phyloP scores from a whole-genome alignment of 2,797 vertebrate species.

The Halcyon chelicuti region DNA sequence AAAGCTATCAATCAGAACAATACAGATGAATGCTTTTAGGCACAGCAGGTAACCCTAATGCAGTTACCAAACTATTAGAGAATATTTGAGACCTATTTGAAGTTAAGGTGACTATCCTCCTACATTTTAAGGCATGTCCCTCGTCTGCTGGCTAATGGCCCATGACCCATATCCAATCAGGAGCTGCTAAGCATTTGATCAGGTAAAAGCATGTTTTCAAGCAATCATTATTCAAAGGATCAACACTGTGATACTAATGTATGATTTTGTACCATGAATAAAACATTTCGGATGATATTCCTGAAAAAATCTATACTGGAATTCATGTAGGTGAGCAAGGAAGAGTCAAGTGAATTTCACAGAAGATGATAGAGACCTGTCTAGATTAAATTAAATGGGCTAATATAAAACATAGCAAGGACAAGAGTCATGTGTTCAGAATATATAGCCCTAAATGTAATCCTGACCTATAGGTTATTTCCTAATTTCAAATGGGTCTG shows the following conservation, averaged over 20 bases:
- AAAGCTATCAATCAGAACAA: not conserved
- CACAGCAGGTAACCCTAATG: not conserved
- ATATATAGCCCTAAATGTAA: not conserved
- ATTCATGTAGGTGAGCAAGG: conserved; percentile 41
- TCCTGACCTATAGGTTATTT: not conserved
- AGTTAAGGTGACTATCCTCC: not conserved
- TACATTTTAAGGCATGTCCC: not conserved
- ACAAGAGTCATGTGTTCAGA: not conserved
- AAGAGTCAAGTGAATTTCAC: conserved; percentile 40
- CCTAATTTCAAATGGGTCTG: not conserved
- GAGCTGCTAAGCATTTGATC: conserved; percentile 22
- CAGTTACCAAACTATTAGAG: not conserved
- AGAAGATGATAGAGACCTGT: not conserved
- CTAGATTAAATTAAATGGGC: conserved; percentile 23
- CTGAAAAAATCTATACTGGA: conserved; percentile 61
- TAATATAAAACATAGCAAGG: conserved; percentile 1
- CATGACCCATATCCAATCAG: conserved; percentile 2
- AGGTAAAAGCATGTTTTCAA: conserved; percentile 44
- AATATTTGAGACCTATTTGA: conserved; percentile 21
- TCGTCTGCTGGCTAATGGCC: conserved; percentile 3
- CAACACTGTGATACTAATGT: conserved; percentile 37
- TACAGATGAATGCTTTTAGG: not conserved
- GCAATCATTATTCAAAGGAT: conserved; percentile 56
- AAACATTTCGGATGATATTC: conserved; percentile 54
- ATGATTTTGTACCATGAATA: conserved; percentile 68